These are phyloP conservation scores for Malthinus seriepunctatus DNA, from an alignment of 2,888 invertebrate genomes.

Conservation along the genomic window DNA sequence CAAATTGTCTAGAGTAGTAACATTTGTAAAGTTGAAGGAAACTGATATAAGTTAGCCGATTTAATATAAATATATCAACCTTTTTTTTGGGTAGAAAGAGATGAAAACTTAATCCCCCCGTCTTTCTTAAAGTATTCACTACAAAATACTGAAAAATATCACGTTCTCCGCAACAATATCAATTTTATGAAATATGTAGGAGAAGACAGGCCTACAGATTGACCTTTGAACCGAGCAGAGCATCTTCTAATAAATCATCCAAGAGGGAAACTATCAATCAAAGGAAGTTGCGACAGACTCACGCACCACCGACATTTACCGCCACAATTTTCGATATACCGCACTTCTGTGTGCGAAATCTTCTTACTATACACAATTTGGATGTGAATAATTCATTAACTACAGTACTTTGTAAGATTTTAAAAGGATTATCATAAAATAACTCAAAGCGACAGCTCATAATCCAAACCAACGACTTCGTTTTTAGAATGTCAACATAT, in stretches of 20 bases:
- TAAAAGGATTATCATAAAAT: background rate
- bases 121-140: constrained; percentile 2
- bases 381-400: constrained; percentile 16
- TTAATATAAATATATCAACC: too few relatives aligned
- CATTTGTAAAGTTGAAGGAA: too few relatives aligned
- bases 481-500: too few relatives aligned
- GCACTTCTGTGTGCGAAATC: constrained; percentile 10
- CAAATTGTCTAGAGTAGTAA: too few relatives aligned
- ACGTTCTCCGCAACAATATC: constrained; percentile 27
- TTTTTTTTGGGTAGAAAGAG: background rate
- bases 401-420: constrained; percentile 8
- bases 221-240: constrained; percentile 36
- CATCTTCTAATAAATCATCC: constrained; percentile 38
- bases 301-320: constrained; percentile 20
- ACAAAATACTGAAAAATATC: constrained; percentile 17
- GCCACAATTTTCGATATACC: constrained; percentile 15
- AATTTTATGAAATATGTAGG: constrained; percentile 35
- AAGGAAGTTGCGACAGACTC: constrained; percentile 25
- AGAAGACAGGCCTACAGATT: constrained; percentile 35
- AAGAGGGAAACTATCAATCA: constrained; percentile 38
- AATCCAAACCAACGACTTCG: too few relatives aligned
- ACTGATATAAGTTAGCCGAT: too few relatives aligned
- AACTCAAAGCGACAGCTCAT: too few relatives aligned
- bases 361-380: constrained; percentile 9
- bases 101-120: background rate